These are phyloP conservation scores for Crenuchus spilurus DNA, from an alignment of 2,797 vertebrate genomes.

Conservation along the genomic window DNA sequence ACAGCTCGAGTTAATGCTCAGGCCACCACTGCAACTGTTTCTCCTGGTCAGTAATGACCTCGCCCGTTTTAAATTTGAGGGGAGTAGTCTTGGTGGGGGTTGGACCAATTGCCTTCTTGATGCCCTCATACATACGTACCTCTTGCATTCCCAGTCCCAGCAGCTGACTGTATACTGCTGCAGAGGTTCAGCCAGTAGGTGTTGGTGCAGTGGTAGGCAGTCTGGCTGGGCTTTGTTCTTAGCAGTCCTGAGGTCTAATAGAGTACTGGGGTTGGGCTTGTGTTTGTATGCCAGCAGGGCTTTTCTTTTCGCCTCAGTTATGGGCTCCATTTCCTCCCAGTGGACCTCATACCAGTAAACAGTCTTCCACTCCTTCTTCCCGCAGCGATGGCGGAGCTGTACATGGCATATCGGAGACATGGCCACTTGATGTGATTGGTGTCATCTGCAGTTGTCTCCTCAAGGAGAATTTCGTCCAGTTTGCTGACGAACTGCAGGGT, in stretches of 20 bases:
- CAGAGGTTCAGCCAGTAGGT: not conserved
- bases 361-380: not conserved
- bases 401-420: not conserved
- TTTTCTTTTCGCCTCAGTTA: not conserved
- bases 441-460: no score
- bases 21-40: not conserved
- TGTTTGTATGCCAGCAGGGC: not conserved
- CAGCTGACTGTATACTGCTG: not conserved
- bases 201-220: not conserved
- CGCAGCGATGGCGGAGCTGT: no score
- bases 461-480: no score
- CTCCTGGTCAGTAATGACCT: not conserved
- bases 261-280: not conserved
- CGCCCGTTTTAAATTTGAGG: not conserved
- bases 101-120: not conserved
- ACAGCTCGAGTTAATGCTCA: not conserved
- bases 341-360: conserved; percentile 1
- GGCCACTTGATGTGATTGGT: not conserved
- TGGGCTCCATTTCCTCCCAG: not conserved
- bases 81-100: not conserved
- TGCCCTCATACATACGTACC: not conserved
- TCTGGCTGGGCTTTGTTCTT: not conserved
- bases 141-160: not conserved
- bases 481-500: not conserved
- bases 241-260: not conserved